Evolutionary conservation across 2,888 invertebrate species (phyloP), one percentile per base, ranked within the genome.

Genomic region (Morpho helenor): DNA sequence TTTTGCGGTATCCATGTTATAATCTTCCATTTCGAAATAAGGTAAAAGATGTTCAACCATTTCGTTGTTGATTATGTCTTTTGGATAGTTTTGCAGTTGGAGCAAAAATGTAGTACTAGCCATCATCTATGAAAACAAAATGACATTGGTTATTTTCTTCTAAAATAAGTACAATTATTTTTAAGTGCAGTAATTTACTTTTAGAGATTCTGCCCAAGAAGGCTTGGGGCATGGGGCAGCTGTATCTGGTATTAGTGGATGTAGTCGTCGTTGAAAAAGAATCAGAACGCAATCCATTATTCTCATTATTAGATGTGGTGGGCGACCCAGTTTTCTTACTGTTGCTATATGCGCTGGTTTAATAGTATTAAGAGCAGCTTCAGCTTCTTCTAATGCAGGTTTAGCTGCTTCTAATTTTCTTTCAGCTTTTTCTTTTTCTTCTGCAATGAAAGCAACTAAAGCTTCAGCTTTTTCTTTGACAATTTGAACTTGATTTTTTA

Each of bases 201-300:
- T 99, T 49, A 99, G 87, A 0, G 98, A 98, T 80, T 99, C 99
- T 7, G 95, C 94, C 99, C 99, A 99, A 0, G 98, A 98, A 3
- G 99, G 98, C 75, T 98, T 98, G 0, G 97, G 95, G 76, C 97
- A 97, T 0, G 95, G 93, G 1, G 95, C 93, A 41, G 96, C 93
- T 0, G 94, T 93, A 77, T 99, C 99, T 5, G 94, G 92, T 68
- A 95, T 94, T 6, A 96, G 93, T 0, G 96, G 93, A 78, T 98
- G 97, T 49, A 98, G 78, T 81, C 95, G 95, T 63, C 97, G 93
- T 90, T 98, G 98, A 78, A 99, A 99, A 31, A 99, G 87, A 69
- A 99, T 95, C 69, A 98, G 79, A 0, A 98, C 98, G 77, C 97
- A 97, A 81, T 99, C 99, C 99, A 99, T 99, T 69, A 99, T 99